Evolutionary conservation across 2,888 invertebrate species (phyloP).

Genomic region (Drosophila meridiana): DNA sequence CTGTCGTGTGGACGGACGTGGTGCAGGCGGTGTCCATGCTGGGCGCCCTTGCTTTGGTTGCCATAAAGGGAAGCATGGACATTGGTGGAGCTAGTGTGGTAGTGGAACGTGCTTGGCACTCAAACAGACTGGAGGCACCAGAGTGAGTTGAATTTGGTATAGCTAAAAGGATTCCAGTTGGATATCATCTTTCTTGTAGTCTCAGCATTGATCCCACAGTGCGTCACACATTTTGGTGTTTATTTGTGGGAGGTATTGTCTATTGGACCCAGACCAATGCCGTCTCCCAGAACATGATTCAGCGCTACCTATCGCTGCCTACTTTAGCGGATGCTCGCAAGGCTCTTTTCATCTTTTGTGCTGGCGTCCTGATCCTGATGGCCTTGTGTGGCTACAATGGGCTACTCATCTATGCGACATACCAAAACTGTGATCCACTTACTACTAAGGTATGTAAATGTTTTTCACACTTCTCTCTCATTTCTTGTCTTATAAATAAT

Average conservation of each 20-base stretch:
- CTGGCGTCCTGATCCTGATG: conserved; percentile 86
- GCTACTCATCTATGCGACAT: conserved; percentile 88
- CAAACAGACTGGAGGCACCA: conserved; percentile 90
- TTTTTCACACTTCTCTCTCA: background rate
- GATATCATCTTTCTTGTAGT: conserved; percentile 85
- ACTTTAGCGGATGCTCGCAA: conserved; percentile 87
- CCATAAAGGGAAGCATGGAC: conserved; percentile 90
- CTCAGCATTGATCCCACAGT: conserved; percentile 91
- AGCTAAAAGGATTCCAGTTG: background rate
- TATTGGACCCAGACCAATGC: conserved; percentile 93
- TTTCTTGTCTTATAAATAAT: background rate
- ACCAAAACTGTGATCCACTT: conserved; percentile 88
- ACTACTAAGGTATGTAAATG: conserved; percentile 86
- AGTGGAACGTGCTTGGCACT: conserved; percentile 89
- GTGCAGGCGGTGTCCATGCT: conserved; percentile 92
- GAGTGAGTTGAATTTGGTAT: conserved; percentile 85
- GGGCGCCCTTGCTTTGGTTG: conserved; percentile 90
- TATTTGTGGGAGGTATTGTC: conserved; percentile 91
- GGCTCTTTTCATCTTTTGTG: conserved; percentile 87
- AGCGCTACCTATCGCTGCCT: conserved; percentile 92
- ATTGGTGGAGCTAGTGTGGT: conserved; percentile 89
- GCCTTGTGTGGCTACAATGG: conserved; percentile 87
- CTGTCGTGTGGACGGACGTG: conserved; percentile 92
- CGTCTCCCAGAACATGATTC: conserved; percentile 95
- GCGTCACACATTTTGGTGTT: conserved; percentile 93